Conservation (phyloP, 2,888 invertebrate species). For the Saturnia pavonia region DNA sequence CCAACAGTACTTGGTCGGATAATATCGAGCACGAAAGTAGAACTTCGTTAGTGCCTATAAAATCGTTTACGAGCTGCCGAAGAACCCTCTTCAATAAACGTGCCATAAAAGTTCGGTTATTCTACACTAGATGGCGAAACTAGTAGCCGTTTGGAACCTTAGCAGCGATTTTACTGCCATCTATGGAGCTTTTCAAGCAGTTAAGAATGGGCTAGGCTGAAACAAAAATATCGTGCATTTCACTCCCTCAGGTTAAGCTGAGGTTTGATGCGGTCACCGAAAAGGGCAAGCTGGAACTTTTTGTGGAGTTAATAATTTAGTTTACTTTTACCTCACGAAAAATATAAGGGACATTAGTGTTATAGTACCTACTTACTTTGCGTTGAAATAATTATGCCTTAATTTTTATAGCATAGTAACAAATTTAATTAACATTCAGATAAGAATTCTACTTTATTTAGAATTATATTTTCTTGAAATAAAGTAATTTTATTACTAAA, state of each 20-base stretch:
- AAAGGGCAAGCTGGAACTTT: conserved; percentile 41
- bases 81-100: conserved; percentile 81
- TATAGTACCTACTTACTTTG: neutral
- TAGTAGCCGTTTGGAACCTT: conserved; percentile 76
- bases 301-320: conserved; percentile 19
- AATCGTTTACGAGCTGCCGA: conserved; percentile 82
- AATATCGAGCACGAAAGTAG: conserved; percentile 75
- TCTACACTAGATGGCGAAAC: conserved; percentile 78
- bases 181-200: conserved; percentile 78
- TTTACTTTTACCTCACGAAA: neutral
- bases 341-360: neutral
- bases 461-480: neutral
- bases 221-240: conserved; percentile 48
- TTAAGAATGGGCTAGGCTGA: conserved; percentile 52
- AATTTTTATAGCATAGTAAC: neutral
- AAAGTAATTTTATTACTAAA: neutral
- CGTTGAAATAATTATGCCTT: neutral
- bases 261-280: conserved; percentile 45
- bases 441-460: neutral
- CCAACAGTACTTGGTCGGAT: conserved; percentile 76
- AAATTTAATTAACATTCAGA: neutral
- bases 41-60: conserved; percentile 78
- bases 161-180: conserved; percentile 79
- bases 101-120: conserved; percentile 80
- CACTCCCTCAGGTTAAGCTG: conserved; percentile 43